Conservation (phyloP, 2,888 invertebrate genomes). For the Pachycephus smyrnensis region DNA sequence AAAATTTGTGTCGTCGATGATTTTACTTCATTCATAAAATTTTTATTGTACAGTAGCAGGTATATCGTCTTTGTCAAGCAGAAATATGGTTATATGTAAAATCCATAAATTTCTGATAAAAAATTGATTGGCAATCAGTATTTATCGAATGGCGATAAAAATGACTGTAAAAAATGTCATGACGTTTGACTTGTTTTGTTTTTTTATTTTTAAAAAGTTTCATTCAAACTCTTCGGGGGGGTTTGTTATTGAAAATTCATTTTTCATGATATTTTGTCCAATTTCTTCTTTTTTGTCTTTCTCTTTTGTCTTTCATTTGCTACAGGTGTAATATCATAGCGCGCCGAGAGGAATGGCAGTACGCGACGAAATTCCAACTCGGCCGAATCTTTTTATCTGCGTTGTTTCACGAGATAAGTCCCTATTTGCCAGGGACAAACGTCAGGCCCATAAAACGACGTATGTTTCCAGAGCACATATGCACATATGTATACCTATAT, state of each 20-base stretch:
- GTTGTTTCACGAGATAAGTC: constrained; percentile 10
- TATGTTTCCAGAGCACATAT: background rate
- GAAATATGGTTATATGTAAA: background rate
- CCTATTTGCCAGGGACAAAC: constrained; percentile 4
- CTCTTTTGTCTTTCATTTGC: background rate
- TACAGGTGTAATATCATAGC: background rate
- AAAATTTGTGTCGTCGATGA: background rate
- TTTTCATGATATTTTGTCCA: background rate
- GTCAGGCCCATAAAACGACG: background rate
- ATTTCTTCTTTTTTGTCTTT: background rate
- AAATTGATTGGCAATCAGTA: background rate
- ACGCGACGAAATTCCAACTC: background rate
- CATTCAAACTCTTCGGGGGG: no score
- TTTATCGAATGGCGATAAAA: background rate
- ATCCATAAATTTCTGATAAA: background rate
- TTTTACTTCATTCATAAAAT: background rate
- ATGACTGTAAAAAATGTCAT: background rate
- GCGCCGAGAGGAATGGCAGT: background rate
- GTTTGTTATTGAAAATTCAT: no score
- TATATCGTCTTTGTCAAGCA: background rate
- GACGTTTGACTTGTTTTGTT: background rate
- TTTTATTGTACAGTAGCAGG: background rate
- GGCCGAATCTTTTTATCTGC: constrained; percentile 8
- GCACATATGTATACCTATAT: background rate
- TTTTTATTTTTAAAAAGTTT: background rate